Conservation (phyloP, 2,888 invertebrate species). For the Chelonus formosanus region DNA sequence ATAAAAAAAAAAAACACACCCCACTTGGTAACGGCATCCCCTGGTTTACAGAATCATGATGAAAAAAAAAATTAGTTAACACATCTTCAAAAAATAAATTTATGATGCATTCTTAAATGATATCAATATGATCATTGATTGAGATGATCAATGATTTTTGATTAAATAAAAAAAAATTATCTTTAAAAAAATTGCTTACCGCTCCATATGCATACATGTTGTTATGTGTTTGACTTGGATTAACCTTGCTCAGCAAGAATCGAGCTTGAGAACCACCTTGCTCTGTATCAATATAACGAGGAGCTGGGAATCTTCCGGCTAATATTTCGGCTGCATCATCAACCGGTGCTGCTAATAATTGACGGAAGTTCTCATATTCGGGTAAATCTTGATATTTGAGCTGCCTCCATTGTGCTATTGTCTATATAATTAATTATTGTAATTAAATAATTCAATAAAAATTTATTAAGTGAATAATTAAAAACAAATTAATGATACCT, state of each 20-base stretch:
- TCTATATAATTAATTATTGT: slow-evolving; percentile 67
- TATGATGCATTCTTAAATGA: slow-evolving; percentile 14
- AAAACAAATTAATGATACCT: slow-evolving; percentile 69
- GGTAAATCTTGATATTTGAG: slow-evolving; percentile 96
- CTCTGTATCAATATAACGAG: slow-evolving; percentile 98
- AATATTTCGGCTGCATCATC: slow-evolving; percentile 98
- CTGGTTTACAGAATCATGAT: slow-evolving; percentile 66
- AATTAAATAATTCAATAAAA: too few species aligned
- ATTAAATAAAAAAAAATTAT: slow-evolving; percentile 16
- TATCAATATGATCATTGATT: slow-evolving; percentile 9
- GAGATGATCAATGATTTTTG: slow-evolving; percentile 17
- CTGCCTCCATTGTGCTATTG: slow-evolving; percentile 96
- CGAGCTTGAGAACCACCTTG: slow-evolving; percentile 99
- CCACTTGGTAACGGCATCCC: slow-evolving; percentile 76
- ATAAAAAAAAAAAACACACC: slow-evolving; percentile 70
- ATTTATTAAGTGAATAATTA: not conserved
- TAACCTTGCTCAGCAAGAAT: slow-evolving; percentile 97
- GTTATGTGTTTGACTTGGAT: slow-evolving; percentile 99
- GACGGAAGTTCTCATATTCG: slow-evolving; percentile 97
- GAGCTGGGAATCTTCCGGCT: slow-evolving; percentile 96
- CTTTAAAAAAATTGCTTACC: slow-evolving; percentile 69
- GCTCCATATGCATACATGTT: slow-evolving; percentile 97
- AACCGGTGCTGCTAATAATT: slow-evolving; percentile 92
- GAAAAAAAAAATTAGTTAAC: slow-evolving; percentile 60
- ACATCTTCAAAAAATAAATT: not conserved